Evolutionary conservation across 2,797 vertebrate species (phyloP).

Genomic region (Pempheris klunzingeri): DNA sequence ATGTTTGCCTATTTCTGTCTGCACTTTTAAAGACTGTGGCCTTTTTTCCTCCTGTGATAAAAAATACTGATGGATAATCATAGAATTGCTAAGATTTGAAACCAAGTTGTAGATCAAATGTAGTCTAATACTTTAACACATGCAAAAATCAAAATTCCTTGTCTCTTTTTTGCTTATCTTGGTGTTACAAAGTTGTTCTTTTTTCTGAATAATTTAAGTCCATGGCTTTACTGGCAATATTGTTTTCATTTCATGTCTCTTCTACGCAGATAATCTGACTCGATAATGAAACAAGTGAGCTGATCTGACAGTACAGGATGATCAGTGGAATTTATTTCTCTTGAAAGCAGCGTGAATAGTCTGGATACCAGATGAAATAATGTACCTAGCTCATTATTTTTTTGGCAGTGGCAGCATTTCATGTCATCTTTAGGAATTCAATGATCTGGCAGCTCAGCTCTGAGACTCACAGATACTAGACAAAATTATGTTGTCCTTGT

Average conservation of each 20-base stretch:
- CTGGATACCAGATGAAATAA: constrained; percentile 38
- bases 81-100: neutral
- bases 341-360: constrained; percentile 35
- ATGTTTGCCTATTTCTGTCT: neutral
- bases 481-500: constrained; percentile 18
- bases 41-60: neutral
- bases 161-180: neutral
- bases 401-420: constrained; percentile 28
- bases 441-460: constrained; percentile 25
- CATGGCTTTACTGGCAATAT: neutral
- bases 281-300: constrained; percentile 16
- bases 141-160: neutral
- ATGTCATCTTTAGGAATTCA: constrained; percentile 43
- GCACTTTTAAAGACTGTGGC: neutral
- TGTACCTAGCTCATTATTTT: constrained; percentile 44
- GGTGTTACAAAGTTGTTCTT: neutral
- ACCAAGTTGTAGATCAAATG: neutral
- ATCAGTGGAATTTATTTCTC: constrained; percentile 38
- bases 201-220: neutral
- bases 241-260: constrained; percentile 24
- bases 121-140: neutral
- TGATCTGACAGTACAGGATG: constrained; percentile 27
- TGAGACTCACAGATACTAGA: constrained; percentile 30
- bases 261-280: constrained; percentile 30
- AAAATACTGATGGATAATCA: neutral